Base-by-base conservation (phyloP, 2,888 invertebrate species). In the Drosophila pegasa region DNA sequence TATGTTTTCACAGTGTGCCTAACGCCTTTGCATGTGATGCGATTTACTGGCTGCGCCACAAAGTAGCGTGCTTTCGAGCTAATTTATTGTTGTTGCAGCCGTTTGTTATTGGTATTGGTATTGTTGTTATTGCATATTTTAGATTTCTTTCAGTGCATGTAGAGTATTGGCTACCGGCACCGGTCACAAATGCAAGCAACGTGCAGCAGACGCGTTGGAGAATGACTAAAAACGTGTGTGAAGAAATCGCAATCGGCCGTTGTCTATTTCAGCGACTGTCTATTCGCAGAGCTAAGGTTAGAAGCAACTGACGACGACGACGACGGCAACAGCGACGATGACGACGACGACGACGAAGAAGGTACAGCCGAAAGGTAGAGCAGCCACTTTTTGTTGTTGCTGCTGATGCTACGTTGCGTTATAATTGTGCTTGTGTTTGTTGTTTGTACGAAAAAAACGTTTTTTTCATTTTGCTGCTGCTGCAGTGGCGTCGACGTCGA, bases 271-370 rank as follows among this genome's bases (percentile, higher is more conserved):
- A 71, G 71, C 59, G 76, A 55, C 66, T 66, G 78, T 57, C 73
- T 72, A 67, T 77, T 69, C 61, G 68, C 76, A 69, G 74, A 78
- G 87, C 78, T 87, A 77, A 81, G 80, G 88, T 85, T 72, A 71
- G 78, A 87, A 77, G 71, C 75, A 75, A 75, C 71, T 71, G 67
- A 50, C 57, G 63, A 52, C 29, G 59, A 7, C 64, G 65, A 41
- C 62, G 56, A 16, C 45, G 55, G 47, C 64, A 58, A n/a, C 40
- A 43, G 25, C 61, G 48, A 75, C 48, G 35, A 12, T 33, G 50
- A 12, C 66, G 51, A 40, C 58, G 52, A 29, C 47, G 66, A 52
- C 66, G 64, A 16, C 47, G 55, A 31, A 59, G 66, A 77, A 77
- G 76, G 80, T 75, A 78, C 50, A 75, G 76, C 78, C 70, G 70